These are phyloP conservation scores for Diadema setosum DNA, from an alignment of 35 echinoderm and acorn worm genomes.

Conservation along the genomic window DNA sequence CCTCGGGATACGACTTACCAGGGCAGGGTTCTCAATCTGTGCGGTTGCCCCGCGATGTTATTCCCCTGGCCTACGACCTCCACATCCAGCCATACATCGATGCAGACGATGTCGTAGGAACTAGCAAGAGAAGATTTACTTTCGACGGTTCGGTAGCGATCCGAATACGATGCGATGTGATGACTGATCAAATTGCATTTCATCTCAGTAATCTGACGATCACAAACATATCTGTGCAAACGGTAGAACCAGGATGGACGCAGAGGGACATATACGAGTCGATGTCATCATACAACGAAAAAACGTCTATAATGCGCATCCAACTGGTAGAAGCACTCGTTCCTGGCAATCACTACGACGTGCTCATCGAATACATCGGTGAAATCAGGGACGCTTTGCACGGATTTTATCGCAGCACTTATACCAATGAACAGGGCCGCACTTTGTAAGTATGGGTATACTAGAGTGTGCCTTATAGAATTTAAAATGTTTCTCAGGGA, in stretches of 20 bases:
- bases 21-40: constrained; percentile 25
- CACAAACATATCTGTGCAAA: not conserved
- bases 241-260: not conserved
- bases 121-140: constrained; percentile 10
- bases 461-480: too few species aligned
- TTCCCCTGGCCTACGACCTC: constrained; percentile 58
- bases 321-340: not conserved
- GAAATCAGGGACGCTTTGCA: constrained; percentile 1
- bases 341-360: not conserved
- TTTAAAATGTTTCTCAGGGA: too few species aligned
- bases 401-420: constrained; percentile 46
- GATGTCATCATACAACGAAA: not conserved
- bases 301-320: not conserved
- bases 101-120: constrained; percentile 26
- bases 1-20: not conserved
- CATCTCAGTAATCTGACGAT: constrained; percentile 16
- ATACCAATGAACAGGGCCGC: not conserved
- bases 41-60: constrained; percentile 39
- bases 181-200: constrained; percentile 11
- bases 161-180: not conserved
- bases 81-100: constrained; percentile 71
- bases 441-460: constrained; percentile 22
- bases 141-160: constrained; percentile 63
- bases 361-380: constrained; percentile 5
- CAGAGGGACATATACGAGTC: not conserved